A percentile compares a stretch with the other conserved stretches of the same genome.
Conservation (phyloP, 2,113 vertebrate species). For the Alosa alosa region DNA sequence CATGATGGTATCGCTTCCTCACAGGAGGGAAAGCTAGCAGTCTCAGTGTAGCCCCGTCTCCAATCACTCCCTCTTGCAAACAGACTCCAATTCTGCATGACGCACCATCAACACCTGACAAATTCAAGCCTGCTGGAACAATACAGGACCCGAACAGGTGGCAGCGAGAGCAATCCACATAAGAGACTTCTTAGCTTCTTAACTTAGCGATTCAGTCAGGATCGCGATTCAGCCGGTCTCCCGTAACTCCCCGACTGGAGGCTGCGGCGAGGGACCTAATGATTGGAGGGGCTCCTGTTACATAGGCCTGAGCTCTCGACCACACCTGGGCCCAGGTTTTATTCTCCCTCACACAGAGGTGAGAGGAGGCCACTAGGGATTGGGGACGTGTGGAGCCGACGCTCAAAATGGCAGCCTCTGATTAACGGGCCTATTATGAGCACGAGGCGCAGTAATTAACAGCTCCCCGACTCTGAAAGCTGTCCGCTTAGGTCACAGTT, state of each 20-base stretch:
- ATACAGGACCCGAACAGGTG: neutral
- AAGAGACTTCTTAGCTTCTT: neutral
- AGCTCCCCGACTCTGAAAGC: slow-evolving; percentile 48
- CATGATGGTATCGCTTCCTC: neutral
- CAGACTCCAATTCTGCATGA: neutral
- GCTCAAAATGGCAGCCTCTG: slow-evolving; percentile 62
- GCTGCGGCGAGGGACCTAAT: slow-evolving; percentile 66
- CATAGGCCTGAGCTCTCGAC: slow-evolving; percentile 61
- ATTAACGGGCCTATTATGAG: slow-evolving; percentile 67
- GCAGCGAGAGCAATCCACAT: neutral
- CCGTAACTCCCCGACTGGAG: neutral
- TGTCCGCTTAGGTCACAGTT: slow-evolving; percentile 52
- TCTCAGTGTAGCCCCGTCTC: neutral
- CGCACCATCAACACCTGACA: neutral
- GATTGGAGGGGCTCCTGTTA: slow-evolving; percentile 68
- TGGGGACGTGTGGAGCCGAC: slow-evolving; percentile 69
- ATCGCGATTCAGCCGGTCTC: neutral
- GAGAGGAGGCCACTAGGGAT: slow-evolving; percentile 55
- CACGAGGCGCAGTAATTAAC: slow-evolving; percentile 62
- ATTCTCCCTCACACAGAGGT: slow-evolving; percentile 22
- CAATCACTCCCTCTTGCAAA: neutral
- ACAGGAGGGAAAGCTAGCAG: neutral
- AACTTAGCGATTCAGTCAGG: neutral
- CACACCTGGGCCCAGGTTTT: slow-evolving; percentile 66
- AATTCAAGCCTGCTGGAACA: neutral